These are phyloP conservation scores for Pelvicachromis taeniatus DNA, from an alignment of 2,113 vertebrate species.

Conservation along the genomic window DNA sequence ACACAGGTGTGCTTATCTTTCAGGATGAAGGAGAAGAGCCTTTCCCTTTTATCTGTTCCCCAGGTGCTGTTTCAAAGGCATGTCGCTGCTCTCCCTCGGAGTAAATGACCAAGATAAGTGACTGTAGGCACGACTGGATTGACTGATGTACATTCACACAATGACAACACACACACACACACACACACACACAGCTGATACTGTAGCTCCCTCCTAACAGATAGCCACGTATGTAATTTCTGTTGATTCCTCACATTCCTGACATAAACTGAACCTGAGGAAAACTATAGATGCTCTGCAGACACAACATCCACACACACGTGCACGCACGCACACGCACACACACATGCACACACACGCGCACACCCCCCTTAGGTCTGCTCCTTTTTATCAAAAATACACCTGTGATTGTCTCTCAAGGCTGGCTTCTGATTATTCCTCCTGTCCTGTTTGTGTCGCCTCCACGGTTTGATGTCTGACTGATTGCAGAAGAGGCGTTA, in stretches of 20 bases:
- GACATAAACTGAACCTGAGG: constrained; percentile 48
- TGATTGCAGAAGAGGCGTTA: constrained; percentile 16
- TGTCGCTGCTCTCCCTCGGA: constrained; percentile 47
- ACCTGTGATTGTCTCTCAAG: constrained; percentile 55
- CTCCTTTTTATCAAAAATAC: constrained; percentile 29
- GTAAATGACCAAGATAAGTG: constrained; percentile 53
- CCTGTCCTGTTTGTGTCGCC: constrained; percentile 7
- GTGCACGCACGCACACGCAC: not conserved
- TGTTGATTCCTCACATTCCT: not conserved
- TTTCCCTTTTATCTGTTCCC: constrained; percentile 29
- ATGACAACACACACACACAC: not conserved
- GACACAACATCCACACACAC: not conserved
- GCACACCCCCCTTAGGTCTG: not conserved
- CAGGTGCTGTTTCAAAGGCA: constrained; percentile 63
- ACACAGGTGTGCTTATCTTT: constrained; percentile 20
- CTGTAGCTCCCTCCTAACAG: not conserved
- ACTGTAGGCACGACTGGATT: constrained; percentile 57
- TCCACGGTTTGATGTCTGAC: not conserved
- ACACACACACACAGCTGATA: not conserved
- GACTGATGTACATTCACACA: constrained; percentile 46
- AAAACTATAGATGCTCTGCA: constrained; percentile 24
- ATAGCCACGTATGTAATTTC: not conserved
- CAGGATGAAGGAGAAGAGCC: constrained; percentile 17
- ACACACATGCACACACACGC: not conserved
- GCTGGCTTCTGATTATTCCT: constrained; percentile 12